Percentiles rank a stretch among this genome's conserved stretches.
Conservation (phyloP, 1,140 invertebrate species). For the Pristionchus pacificus region DNA sequence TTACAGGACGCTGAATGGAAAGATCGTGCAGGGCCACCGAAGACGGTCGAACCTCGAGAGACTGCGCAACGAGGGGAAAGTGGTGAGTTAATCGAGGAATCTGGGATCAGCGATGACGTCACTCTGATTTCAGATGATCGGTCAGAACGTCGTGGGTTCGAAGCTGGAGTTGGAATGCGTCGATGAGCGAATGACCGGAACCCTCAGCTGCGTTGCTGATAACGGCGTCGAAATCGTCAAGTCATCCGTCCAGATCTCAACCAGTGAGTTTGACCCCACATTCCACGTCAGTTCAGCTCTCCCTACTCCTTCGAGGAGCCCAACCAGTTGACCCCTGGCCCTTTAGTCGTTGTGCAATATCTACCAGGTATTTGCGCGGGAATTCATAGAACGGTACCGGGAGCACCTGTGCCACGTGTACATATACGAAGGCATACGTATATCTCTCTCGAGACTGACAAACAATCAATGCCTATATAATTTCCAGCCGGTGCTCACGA, state of each 20-base stretch:
- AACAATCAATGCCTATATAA: not conserved
- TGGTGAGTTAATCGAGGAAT: no score
- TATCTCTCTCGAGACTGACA: slow-evolving; percentile 11
- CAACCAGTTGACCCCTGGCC: no score
- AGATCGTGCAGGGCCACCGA: not conserved
- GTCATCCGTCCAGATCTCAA: not conserved
- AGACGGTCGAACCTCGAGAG: not conserved
- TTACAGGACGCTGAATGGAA: slow-evolving; percentile 16
- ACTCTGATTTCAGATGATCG: no score
- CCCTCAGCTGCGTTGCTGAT: not conserved
- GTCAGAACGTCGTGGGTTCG: no score
- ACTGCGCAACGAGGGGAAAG: not conserved
- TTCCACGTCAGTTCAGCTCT: no score
- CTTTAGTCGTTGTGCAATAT: not conserved
- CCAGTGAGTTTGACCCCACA: not conserved
- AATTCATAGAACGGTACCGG: not conserved
- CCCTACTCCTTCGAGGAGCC: no score
- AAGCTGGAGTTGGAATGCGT: no score
- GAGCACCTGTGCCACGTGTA: no score
- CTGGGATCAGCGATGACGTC: no score
- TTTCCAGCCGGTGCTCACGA: not conserved
- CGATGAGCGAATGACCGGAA: not conserved
- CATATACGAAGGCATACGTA: no score
- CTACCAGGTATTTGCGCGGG: not conserved
- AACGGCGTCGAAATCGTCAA: not conserved